These are phyloP conservation scores for Ageneiosus marmoratus DNA, from an alignment of 2,113 vertebrate species.

Conservation along the genomic window DNA sequence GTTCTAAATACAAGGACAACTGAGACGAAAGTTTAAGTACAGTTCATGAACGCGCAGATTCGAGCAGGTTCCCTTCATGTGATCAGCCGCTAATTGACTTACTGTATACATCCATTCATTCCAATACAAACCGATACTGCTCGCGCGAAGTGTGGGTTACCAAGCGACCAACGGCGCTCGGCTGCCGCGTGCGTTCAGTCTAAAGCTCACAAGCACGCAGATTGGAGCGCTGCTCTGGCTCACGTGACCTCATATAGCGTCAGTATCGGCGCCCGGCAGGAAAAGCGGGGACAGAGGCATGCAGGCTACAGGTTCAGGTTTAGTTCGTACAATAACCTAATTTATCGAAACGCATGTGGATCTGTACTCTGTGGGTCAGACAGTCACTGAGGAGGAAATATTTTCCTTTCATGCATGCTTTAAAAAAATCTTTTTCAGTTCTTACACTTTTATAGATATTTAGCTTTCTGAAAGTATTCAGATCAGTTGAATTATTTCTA, in stretches of 20 bases:
- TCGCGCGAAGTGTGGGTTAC: not conserved
- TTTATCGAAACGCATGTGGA: not conserved
- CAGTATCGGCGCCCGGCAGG: not conserved
- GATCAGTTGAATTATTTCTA: not conserved
- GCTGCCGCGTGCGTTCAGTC: constrained; percentile 17
- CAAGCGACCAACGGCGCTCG: constrained; percentile 12
- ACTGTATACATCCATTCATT: not conserved
- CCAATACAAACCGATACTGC: not conserved
- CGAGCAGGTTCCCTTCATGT: not conserved
- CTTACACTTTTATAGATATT: not conserved
- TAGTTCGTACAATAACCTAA: not conserved
- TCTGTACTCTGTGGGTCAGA: not conserved
- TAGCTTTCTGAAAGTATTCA: not conserved
- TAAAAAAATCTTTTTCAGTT: too few relatives aligned
- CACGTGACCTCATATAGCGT: constrained; percentile 24
- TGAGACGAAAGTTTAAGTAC: not conserved
- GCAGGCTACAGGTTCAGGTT: constrained; percentile 17
- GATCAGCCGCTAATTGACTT: not conserved
- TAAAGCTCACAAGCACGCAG: constrained; percentile 3
- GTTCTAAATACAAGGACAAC: not conserved
- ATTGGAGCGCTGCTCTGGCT: constrained; percentile 1
- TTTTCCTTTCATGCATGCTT: not conserved
- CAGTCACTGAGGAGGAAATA: not conserved
- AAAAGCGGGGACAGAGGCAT: not conserved
- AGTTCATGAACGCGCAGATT: not conserved